Evolutionary conservation across 2,113 vertebrate species (phyloP).

Genomic region (Lagenorhynchus albirostris): DNA sequence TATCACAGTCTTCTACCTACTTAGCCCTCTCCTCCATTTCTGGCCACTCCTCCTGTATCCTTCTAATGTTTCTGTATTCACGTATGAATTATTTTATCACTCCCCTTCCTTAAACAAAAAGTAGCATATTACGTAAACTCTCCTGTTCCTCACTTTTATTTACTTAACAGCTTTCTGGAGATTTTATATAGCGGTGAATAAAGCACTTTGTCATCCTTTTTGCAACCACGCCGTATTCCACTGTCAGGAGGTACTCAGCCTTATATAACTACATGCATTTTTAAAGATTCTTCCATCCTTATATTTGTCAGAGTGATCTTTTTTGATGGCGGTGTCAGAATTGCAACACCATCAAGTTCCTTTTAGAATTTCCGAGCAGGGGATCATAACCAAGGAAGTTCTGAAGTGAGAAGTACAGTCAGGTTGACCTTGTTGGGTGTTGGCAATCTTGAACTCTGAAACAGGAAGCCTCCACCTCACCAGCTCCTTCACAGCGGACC

Average conservation of each 20-base stretch:
- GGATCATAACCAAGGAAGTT: background rate
- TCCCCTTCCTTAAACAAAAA: background rate
- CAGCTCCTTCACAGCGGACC: rapidly evolving
- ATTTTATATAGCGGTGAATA: rapidly evolving
- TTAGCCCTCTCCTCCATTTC: rapidly evolving
- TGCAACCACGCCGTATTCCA: background rate
- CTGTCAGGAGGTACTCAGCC: no score
- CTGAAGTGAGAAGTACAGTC: rapidly evolving
- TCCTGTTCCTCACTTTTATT: background rate
- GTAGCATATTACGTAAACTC: background rate
- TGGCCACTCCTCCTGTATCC: background rate
- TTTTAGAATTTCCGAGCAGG: background rate
- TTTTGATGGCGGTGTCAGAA: background rate
- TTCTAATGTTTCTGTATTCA: background rate
- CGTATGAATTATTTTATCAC: no score
- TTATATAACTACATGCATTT: background rate
- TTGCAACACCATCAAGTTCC: background rate
- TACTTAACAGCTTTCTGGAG: background rate
- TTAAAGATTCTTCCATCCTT: background rate
- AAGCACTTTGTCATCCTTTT: no score
- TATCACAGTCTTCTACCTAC: rapidly evolving
- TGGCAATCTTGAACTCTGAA: no score
- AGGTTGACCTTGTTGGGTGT: rapidly evolving
- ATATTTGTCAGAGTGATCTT: background rate
- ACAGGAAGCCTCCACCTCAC: rapidly evolving